These are phyloP conservation scores for Drosophila algonquin DNA, from an alignment of 2,888 invertebrate genomes.

Conservation along the genomic window DNA sequence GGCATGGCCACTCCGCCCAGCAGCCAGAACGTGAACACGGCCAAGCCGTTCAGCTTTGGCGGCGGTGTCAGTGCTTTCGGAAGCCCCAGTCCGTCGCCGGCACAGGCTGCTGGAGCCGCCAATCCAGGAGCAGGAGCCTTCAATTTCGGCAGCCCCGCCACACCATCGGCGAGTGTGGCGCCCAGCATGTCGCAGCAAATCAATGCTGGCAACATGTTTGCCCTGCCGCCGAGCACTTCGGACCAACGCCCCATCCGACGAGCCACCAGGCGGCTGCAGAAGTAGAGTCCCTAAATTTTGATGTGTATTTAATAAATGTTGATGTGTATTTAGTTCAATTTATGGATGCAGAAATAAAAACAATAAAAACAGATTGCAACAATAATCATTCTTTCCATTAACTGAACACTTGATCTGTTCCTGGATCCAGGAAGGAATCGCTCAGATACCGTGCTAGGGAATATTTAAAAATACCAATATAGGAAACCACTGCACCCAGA, in stretches of 20 bases:
- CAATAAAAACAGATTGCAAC: neutral
- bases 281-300: slow-evolving; percentile 42
- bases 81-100: slow-evolving; percentile 29
- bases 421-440: too few species aligned
- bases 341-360: neutral
- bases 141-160: slow-evolving; percentile 48
- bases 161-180: slow-evolving; percentile 31
- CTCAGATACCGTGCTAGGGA: too few species aligned
- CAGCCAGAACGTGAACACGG: slow-evolving; percentile 29
- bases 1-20: slow-evolving; percentile 22
- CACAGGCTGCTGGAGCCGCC: slow-evolving; percentile 2
- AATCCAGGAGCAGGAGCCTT: slow-evolving; percentile 48
- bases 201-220: slow-evolving; percentile 66
- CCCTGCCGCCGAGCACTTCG: slow-evolving; percentile 51
- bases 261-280: slow-evolving; percentile 79
- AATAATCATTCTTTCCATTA: neutral
- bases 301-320: neutral
- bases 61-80: slow-evolving; percentile 56
- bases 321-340: slow-evolving; percentile 13
- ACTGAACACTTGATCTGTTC: neutral
- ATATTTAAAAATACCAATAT: too few species aligned
- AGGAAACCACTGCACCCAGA: too few species aligned
- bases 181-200: slow-evolving; percentile 44
- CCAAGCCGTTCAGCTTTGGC: slow-evolving; percentile 68
- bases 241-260: slow-evolving; percentile 71